Conservation (phyloP, 2,888 invertebrate genomes). For the Perizoma flavofasciatum region DNA sequence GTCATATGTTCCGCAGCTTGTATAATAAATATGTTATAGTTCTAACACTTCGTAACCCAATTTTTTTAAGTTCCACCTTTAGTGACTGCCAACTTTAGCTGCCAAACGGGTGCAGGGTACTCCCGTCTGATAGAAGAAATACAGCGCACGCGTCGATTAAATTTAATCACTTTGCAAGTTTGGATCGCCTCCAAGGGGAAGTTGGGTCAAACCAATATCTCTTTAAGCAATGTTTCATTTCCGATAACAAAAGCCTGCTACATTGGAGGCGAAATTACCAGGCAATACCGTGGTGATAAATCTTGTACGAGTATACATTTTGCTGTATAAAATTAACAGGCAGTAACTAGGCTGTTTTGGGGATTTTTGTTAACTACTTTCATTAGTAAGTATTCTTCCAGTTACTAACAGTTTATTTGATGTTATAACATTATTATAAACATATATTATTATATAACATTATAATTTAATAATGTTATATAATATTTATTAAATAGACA, state of each 20-base stretch:
- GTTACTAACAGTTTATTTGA: no score
- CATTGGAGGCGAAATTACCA: constrained; percentile 17
- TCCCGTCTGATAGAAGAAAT: constrained; percentile 34
- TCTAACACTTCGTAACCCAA: no score
- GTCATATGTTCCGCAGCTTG: no score
- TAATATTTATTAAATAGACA: no score
- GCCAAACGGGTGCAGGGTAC: constrained; percentile 30
- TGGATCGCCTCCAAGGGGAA: constrained; percentile 39
- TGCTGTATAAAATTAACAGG: constrained; percentile 3
- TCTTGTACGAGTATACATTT: constrained; percentile 19
- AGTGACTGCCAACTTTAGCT: constrained; percentile 18
- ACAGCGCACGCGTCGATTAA: constrained; percentile 35
- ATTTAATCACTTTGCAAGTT: constrained; percentile 36
- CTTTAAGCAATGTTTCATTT: constrained; percentile 39
- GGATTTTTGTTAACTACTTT: constrained; percentile 4
- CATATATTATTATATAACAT: no score
- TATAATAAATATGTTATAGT: no score
- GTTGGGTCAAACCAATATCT: constrained; percentile 41
- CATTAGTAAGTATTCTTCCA: no score
- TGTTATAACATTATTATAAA: no score
- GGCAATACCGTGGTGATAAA: constrained; percentile 20
- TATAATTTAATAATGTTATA: no score
- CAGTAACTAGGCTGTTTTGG: constrained; percentile 1
- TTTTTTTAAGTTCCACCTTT: background rate
- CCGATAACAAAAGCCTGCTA: constrained; percentile 34